Evolutionary conservation across 2,888 invertebrate species (phyloP).

Genomic region (Hipparchia semele): DNA sequence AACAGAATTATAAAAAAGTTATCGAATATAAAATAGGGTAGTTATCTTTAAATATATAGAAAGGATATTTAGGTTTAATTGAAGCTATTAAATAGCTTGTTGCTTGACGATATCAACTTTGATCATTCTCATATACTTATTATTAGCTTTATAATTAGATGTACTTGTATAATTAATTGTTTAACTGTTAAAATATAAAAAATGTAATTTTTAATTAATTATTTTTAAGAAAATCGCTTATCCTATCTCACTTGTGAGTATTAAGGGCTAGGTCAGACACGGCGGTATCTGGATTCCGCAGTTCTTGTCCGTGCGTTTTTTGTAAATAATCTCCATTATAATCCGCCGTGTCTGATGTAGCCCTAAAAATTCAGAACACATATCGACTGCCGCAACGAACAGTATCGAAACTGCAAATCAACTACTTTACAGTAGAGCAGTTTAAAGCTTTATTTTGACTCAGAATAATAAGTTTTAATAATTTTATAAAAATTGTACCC

Average conservation of each 20-base stretch:
- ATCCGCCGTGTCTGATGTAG: neutral
- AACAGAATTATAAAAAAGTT: neutral
- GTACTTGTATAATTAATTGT: neutral
- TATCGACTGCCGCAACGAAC: no score
- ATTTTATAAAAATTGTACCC: no score
- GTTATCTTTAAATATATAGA: neutral
- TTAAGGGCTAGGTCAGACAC: no score
- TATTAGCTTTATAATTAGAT: neutral
- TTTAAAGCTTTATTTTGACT: no score
- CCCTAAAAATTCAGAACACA: neutral
- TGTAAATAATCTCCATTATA: neutral
- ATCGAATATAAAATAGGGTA: neutral
- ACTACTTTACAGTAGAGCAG: no score
- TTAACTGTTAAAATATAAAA: neutral
- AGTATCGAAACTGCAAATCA: no score
- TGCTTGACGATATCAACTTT: constrained; percentile 7
- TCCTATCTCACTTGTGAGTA: no score
- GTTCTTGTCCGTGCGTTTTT: no score
- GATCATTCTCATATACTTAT: constrained; percentile 25
- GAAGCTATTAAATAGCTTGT: constrained; percentile 32
- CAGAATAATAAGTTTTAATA: no score
- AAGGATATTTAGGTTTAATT: neutral
- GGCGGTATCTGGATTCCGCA: neutral
- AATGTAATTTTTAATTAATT: neutral
- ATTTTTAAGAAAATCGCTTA: neutral